phyloP scores from a whole-genome alignment of 1,140 invertebrate species.

The Rhopalosiphum padi region DNA sequence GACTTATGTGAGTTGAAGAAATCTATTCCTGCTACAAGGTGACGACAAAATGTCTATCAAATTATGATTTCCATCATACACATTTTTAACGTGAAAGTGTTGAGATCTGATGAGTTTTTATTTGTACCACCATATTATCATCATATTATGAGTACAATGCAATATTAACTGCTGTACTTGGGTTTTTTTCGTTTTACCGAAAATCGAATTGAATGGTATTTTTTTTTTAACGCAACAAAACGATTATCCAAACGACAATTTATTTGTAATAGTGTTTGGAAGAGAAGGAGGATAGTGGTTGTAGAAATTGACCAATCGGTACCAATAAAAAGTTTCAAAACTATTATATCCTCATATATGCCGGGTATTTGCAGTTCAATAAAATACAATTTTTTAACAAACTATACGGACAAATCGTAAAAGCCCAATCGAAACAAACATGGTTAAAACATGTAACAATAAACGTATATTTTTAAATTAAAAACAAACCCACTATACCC shows the following conservation, averaged over 20 bases:
- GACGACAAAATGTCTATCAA: background rate
- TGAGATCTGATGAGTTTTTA: background rate
- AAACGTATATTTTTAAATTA: background rate
- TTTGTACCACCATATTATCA: background rate
- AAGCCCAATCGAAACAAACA: background rate
- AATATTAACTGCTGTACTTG: background rate
- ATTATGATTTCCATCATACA: background rate
- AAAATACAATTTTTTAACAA: slow-evolving; percentile 3
- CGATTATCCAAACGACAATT: background rate
- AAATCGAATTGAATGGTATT: background rate
- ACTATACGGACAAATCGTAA: background rate
- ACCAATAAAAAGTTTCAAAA: slow-evolving; percentile 31
- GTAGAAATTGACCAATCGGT: background rate
- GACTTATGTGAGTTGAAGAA: background rate
- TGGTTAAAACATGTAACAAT: background rate
- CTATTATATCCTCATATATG: background rate
- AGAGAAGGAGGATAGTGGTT: background rate
- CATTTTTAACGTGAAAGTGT: background rate
- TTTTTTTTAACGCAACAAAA: background rate
- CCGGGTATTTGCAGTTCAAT: background rate
- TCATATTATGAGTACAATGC: background rate
- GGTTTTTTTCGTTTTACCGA: background rate
- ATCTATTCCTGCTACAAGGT: background rate
- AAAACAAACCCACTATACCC: background rate
- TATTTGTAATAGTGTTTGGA: background rate